Conservation (phyloP, 2,113 vertebrate species). For the Pipra filicauda region DNA sequence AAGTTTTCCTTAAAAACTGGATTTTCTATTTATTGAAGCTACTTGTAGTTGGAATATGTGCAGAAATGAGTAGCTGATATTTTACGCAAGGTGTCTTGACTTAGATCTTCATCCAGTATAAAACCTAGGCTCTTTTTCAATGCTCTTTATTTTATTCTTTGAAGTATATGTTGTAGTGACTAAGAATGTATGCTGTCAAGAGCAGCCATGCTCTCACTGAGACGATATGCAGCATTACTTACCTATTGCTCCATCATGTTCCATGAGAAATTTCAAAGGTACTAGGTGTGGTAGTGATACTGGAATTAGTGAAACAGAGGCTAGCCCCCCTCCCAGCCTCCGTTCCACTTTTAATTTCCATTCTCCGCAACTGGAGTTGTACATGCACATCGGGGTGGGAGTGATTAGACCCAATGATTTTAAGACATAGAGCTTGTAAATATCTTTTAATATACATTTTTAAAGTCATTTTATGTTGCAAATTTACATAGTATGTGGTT, state of each 20-base stretch:
- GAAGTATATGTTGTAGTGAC: slow-evolving; percentile 62
- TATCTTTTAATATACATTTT: slow-evolving; percentile 67
- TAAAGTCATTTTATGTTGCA: slow-evolving; percentile 68
- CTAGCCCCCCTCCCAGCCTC: not conserved
- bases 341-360: not conserved
- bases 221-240: slow-evolving; percentile 21
- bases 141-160: slow-evolving; percentile 60
- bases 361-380: not conserved
- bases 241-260: slow-evolving; percentile 38
- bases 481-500: slow-evolving; percentile 60
- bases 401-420: slow-evolving; percentile 4
- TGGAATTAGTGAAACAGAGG: not conserved
- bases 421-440: slow-evolving; percentile 62
- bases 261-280: slow-evolving; percentile 22
- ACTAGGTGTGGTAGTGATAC: slow-evolving; percentile 15
- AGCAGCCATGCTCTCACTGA: not conserved
- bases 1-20: slow-evolving; percentile 53
- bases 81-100: slow-evolving; percentile 22
- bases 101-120: slow-evolving; percentile 61
- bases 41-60: not conserved
- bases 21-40: slow-evolving; percentile 57
- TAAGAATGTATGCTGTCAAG: slow-evolving; percentile 57
- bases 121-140: slow-evolving; percentile 42
- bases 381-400: not conserved
- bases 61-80: slow-evolving; percentile 35